These are phyloP conservation scores for Cisticola juncidis DNA, from an alignment of 2,113 vertebrate genomes.

Conservation along the genomic window DNA sequence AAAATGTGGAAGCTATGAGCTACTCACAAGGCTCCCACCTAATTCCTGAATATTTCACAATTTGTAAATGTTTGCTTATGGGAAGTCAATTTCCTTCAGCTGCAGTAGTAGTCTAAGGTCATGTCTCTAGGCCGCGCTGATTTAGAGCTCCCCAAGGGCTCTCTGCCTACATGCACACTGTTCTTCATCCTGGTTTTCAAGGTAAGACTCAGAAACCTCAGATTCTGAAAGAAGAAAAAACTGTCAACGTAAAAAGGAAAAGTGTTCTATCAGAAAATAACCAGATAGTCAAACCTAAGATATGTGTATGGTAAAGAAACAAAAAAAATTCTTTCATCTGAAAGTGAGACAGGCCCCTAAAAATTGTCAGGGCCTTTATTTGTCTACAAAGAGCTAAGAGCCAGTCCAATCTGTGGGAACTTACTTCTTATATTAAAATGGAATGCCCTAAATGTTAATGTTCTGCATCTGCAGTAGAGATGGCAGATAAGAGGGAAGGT, in stretches of 20 bases:
- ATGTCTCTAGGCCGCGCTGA: neutral
- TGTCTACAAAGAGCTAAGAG: neutral
- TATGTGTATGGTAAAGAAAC: neutral
- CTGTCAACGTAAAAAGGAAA: neutral
- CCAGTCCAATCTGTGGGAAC: neutral
- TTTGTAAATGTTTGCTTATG: neutral
- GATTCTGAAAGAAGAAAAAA: neutral
- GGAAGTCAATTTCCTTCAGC: neutral
- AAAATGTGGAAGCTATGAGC: neutral
- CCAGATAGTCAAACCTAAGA: neutral
- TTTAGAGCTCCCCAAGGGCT: neutral
- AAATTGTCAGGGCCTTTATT: neutral
- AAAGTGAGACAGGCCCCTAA: neutral
- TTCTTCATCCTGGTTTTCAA: neutral
- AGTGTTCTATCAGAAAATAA: neutral
- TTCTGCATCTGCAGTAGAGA: neutral
- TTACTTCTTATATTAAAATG: neutral
- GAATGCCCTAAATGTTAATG: neutral
- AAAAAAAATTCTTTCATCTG: neutral
- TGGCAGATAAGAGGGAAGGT: neutral
- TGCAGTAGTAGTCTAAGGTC: neutral
- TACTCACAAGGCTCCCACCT: neutral
- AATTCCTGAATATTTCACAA: neutral
- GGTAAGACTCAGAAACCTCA: neutral
- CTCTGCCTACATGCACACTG: neutral